phyloP scores from a whole-genome alignment of 2,888 invertebrate species.

The Rhodophaea formosa region DNA sequence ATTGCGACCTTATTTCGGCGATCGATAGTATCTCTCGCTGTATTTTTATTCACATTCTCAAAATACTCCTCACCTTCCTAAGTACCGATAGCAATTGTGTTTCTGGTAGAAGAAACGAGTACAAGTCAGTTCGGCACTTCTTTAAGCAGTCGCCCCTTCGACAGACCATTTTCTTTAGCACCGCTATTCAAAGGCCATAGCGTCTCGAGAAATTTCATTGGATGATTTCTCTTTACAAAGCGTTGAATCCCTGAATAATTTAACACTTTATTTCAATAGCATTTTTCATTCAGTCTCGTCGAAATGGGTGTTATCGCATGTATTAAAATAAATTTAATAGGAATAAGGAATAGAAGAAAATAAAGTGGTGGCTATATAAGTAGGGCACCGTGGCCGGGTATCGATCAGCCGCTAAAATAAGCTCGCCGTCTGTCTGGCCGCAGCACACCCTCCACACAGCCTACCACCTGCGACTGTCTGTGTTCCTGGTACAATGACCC shows the following conservation, averaged over 20 bases:
- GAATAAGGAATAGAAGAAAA: slow-evolving; percentile 56
- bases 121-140: slow-evolving; percentile 16
- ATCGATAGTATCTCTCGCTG: background rate
- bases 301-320: slow-evolving; percentile 16
- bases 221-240: slow-evolving; percentile 32
- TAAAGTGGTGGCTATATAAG: slow-evolving; percentile 62
- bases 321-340: slow-evolving; percentile 46
- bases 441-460: slow-evolving; percentile 51
- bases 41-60: background rate
- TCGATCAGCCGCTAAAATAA: slow-evolving; percentile 76
- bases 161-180: slow-evolving; percentile 34
- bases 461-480: slow-evolving; percentile 55
- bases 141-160: slow-evolving; percentile 27
- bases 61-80: background rate
- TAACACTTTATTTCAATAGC: slow-evolving; percentile 18
- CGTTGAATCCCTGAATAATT: slow-evolving; percentile 28
- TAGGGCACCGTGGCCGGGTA: slow-evolving; percentile 70
- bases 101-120: slow-evolving; percentile 17
- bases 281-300: background rate
- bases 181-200: slow-evolving; percentile 31
- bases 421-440: slow-evolving; percentile 62
- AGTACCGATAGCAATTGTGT: slow-evolving; percentile 7
- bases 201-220: slow-evolving; percentile 34
- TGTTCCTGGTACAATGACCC: slow-evolving; percentile 66
- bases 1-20: background rate